A percentile compares a stretch with the other conserved stretches of the same genome.
Evolutionary conservation across 2,888 invertebrate species (phyloP).

Genomic region (Nipponacmea schrenckii): DNA sequence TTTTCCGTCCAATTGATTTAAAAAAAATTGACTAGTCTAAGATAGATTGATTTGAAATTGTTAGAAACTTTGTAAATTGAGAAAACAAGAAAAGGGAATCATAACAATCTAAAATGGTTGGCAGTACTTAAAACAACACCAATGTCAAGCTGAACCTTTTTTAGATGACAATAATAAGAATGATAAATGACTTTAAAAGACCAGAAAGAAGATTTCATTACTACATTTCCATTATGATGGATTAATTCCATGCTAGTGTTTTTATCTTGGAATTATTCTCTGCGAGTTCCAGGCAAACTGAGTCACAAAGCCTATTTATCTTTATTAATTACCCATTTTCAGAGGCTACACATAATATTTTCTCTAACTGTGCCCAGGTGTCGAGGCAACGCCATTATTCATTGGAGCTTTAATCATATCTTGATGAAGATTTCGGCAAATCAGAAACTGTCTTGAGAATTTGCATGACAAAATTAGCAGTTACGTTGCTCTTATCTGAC

Average conservation of each 20-base stretch:
- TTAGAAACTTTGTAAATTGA: no score
- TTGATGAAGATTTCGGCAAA: no score
- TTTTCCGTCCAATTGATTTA: no score
- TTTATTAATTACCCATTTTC: slow-evolving; percentile 3
- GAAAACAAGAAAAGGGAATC: no score
- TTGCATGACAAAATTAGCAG: no score
- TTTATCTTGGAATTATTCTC: no score
- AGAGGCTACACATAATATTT: neutral
- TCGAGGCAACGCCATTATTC: neutral
- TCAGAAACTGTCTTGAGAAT: no score
- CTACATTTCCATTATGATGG: neutral
- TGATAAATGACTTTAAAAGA: neutral
- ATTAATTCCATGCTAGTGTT: neutral
- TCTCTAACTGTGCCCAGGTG: slow-evolving; percentile 4
- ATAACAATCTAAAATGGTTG: no score
- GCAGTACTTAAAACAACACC: neutral
- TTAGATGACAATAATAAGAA: neutral
- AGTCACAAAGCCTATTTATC: slow-evolving; percentile 2
- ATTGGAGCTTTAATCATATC: neutral
- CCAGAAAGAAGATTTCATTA: neutral
- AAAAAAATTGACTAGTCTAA: no score
- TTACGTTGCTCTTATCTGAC: no score
- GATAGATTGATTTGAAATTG: no score
- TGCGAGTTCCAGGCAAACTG: neutral
- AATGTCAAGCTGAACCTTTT: neutral